Evolutionary conservation across 2,113 vertebrate species (phyloP).

Genomic region (Willisornis vidua): DNA sequence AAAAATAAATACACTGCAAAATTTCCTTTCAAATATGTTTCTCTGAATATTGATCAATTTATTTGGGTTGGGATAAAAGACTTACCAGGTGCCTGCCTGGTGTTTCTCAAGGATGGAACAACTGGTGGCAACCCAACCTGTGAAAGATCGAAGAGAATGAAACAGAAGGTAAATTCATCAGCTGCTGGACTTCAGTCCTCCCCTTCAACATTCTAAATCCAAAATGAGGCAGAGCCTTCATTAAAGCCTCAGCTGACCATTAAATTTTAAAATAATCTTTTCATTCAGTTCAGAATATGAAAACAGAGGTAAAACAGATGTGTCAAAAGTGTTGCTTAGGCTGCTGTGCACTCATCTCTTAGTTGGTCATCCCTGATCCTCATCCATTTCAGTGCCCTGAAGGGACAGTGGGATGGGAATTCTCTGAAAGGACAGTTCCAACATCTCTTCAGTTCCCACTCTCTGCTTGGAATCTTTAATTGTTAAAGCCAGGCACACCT

Average conservation of each 20-base stretch:
- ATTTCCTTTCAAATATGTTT: background rate
- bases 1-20: background rate
- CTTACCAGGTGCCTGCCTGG: conserved; percentile 9
- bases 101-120: background rate
- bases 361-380: background rate
- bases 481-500: background rate
- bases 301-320: background rate
- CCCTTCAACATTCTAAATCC: background rate
- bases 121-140: conserved; percentile 39
- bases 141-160: background rate
- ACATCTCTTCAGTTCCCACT: background rate
- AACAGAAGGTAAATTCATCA: background rate
- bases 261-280: background rate
- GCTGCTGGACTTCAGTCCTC: background rate
- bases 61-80: background rate
- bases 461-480: background rate
- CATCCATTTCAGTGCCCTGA: background rate
- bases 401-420: background rate
- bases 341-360: background rate
- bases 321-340: background rate
- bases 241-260: background rate
- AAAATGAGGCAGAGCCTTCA: background rate
- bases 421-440: background rate
- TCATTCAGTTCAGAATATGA: background rate
- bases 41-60: background rate